A percentile compares a stretch with the other conserved stretches of the same genome.
phyloP scores from a whole-genome alignment of 2,113 vertebrate genomes.

The Lanius collurio region DNA sequence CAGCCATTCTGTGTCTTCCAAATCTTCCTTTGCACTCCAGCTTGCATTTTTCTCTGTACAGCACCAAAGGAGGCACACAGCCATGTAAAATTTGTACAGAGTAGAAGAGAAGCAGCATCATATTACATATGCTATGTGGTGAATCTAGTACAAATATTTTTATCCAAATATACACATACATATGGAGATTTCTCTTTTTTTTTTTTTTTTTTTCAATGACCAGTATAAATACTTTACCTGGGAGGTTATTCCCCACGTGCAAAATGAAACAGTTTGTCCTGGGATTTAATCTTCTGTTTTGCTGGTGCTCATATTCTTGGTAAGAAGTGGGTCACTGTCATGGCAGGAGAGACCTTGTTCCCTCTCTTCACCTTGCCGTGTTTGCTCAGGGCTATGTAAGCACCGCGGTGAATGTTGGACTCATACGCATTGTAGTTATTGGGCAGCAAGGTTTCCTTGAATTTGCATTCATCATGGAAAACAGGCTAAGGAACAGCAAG shows the following conservation, averaged over 20 bases:
- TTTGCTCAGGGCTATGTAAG: constrained; percentile 93
- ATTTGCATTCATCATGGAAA: constrained; percentile 95
- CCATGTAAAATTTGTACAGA: constrained; percentile 65
- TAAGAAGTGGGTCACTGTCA: constrained; percentile 96
- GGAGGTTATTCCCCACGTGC: constrained; percentile 83
- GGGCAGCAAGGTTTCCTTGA: constrained; percentile 89
- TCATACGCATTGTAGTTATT: constrained; percentile 98
- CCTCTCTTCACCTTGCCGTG: constrained; percentile 89
- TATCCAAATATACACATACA: constrained; percentile 84
- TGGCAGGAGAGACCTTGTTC: constrained; percentile 87
- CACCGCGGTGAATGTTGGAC: constrained; percentile 80
- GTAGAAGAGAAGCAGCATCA: constrained; percentile 79
- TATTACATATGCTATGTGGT: constrained; percentile 65
- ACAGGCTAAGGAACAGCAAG: constrained; percentile 73
- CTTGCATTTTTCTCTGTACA: constrained; percentile 44
- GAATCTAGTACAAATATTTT: constrained; percentile 77
- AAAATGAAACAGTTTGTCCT: constrained; percentile 73
- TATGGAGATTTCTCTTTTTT: not conserved
- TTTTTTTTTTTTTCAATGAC: constrained; percentile 61
- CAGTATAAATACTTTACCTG: constrained; percentile 85
- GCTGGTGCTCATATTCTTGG: constrained; percentile 83
- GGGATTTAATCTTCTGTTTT: not conserved
- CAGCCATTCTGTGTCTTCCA: constrained; percentile 55
- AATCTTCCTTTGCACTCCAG: constrained; percentile 54
- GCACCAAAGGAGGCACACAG: constrained; percentile 71